Base-by-base conservation (phyloP, 2,113 vertebrate genomes). In the Chlorodrepanis virens region DNA sequence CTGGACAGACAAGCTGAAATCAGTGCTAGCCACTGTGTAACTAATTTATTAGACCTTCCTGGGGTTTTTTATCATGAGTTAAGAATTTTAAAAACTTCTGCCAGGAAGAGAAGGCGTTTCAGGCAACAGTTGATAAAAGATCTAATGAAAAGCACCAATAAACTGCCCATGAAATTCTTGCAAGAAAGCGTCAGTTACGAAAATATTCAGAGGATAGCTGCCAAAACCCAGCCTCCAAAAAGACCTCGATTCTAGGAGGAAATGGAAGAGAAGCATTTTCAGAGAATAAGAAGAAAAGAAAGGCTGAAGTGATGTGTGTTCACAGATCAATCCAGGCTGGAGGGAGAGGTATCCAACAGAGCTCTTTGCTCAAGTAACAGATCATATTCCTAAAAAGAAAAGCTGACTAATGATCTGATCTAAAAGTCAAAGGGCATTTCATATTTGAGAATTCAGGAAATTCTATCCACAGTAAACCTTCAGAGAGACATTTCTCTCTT, bases 41-140 rank as follows among this genome's bases (percentile, higher is more conserved):
- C 70, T 97, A 97, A 94, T 52, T 54, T 92, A 67, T 29, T 45
- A 94, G 85, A 81, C 56, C 60, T 56, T 90, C n/a, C 92, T 60
- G 64, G 24, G 13, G 44, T 11, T 96, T 85, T 96, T 94, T 92
- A 92, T 91, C 75, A 86, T 35, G 53, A 70, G 39, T 52, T 70
- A 93, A 94, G 93, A 90, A 96, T 95, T 37, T 92, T 21, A 54
- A 79, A 94, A 74, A 80, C 82, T 74, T 94, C 68, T 95, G 85
- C 85, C 93, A 96, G 93, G 79, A 96, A 95, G 33, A 86, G 76
- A 93, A 96, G 82, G 71, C 18, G 1, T 94, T 97, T 83, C 71
- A 95, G 82, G 47, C 92, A 95, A 86, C 42, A 88, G 68, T 44
- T 94, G 93, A 96, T 93, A 93, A 96, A 88, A 86, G 88, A 92